Evolutionary conservation across 2,113 vertebrate genomes (phyloP).

Genomic region (Phocoena sinus): DNA sequence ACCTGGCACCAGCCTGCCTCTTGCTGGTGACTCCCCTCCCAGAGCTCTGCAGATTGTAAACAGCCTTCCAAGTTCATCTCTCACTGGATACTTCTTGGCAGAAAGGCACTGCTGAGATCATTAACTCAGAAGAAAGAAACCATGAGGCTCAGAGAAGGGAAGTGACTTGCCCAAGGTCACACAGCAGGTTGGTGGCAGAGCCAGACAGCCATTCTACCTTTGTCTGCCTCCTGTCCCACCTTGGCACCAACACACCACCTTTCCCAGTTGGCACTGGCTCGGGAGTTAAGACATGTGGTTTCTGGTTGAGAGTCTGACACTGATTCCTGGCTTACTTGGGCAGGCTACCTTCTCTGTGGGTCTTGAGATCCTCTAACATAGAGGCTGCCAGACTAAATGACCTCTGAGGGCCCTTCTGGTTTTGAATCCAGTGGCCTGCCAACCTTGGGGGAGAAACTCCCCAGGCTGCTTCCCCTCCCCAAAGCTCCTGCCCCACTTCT

Average conservation of each 20-base stretch:
- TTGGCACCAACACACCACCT: background rate
- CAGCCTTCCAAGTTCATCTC: background rate
- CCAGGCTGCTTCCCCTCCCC: background rate
- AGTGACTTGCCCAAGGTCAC: conserved; percentile 48
- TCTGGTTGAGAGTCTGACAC: background rate
- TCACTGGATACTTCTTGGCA: background rate
- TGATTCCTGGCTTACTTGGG: background rate
- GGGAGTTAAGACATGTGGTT: background rate
- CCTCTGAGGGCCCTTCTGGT: background rate
- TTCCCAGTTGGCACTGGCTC: background rate
- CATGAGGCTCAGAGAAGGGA: background rate
- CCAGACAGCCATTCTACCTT: background rate
- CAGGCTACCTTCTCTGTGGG: background rate
- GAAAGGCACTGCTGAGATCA: background rate
- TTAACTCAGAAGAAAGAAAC: background rate
- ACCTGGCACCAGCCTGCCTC: background rate
- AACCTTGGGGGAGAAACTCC: background rate
- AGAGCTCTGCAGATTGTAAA: background rate
- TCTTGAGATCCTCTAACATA: background rate
- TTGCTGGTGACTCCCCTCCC: background rate
- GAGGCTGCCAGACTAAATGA: background rate
- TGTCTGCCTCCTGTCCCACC: conserved; percentile 18
- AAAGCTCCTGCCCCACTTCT: background rate
- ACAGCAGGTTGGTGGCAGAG: conserved; percentile 1
- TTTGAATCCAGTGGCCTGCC: background rate